Base-by-base conservation (phyloP, 2,888 invertebrate genomes). In the Syrista parreyssii region DNA sequence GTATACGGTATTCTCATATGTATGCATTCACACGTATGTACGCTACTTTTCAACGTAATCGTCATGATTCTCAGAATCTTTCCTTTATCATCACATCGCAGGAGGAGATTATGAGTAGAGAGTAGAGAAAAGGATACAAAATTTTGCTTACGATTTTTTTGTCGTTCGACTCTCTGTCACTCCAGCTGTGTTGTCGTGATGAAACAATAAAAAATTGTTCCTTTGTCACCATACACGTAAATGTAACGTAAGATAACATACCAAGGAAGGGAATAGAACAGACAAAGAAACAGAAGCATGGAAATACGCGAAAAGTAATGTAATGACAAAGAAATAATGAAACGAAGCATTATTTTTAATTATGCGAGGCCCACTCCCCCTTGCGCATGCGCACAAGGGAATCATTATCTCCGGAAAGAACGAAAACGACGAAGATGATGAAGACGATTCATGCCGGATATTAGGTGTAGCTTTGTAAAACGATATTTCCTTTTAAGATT, bases 391-490 rank as follows among this genome's bases (percentile, higher is more conserved):
- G 55, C 55, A 55, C 55, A 55, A 23, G 55, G 55, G 55, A 9
- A 55, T 55, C 55, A 55, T 55, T 55, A 23, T 55, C 55, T 55
- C 55, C 55, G 75, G 76, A 80, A 76, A 78, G 80, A 80, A 78
- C 55, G 23, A 9, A 55, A 55, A 55, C 55, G 55, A 55, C 55
- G 55, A 55, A 55, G 55, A 55, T 55, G 55, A 55, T 55, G 55
- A 40, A 15, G 40, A 55, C 23, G 55, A 55, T 55, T 55, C 55
- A 55, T 55, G 55, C 79, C 79, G 81, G 82, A 82, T 82, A 81
- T 79, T 87, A 87, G 86, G 86, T 87, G 83, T 88, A 89, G 88
- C 87, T 89, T 88, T 89, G 88, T 89, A 88, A 88, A 88, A 86
- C 84, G 84, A 86, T 86, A 87, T 84, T 88, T 89, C 84, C 86